Base-by-base conservation (phyloP, 1,140 invertebrate genomes). In the Procambarus virginalis region DNA sequence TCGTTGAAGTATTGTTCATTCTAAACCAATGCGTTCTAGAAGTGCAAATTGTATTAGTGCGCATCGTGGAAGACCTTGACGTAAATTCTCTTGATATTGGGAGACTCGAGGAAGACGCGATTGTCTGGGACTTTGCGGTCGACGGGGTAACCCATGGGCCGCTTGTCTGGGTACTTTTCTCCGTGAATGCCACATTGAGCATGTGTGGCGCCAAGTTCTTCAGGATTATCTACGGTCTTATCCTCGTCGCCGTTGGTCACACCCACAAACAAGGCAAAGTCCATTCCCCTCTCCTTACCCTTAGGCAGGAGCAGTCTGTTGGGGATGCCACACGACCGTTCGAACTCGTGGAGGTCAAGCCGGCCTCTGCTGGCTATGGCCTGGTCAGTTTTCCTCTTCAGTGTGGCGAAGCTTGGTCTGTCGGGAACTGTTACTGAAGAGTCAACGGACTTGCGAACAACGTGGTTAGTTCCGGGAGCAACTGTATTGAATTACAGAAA, bases 281-380 rank as follows among this genome's bases (percentile, higher is more conserved):
- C 92, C 93, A 94, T 94, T 68, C 94, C 94, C 34, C 94, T 93
- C 1, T 92, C 92, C 89, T 92, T 94, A 90, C 95, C 95, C 82
- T 95, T 95, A 49, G 95, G 95, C 45, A 96, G 93, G 48, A 95
- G 91, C 48, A 96, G 92, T 84, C 95, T 95, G 88, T 95, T 94
- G 75, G 96, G 96, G 94, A 95, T 96, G 79, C 95, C 95, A 91
- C 94, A 95, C 92, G 94, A 93, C 49, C 95, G 94, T 55, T 94
- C 93, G 75, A 94, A 93, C 93, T 94, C 94, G 90, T 91, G 92
- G 88, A 94, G 93, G 8, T 94, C 93, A 90, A 95, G 95, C 51
- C 94, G 93, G 34, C 93, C 92, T 22, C 94, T 94, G 17, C 94
- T 45, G 0, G 3, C 22, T 2, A 88, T 14, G 20, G 77, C 85